Evolutionary conservation across 2,113 vertebrate genomes (phyloP).

Genomic region (Danionella cerebrum): DNA sequence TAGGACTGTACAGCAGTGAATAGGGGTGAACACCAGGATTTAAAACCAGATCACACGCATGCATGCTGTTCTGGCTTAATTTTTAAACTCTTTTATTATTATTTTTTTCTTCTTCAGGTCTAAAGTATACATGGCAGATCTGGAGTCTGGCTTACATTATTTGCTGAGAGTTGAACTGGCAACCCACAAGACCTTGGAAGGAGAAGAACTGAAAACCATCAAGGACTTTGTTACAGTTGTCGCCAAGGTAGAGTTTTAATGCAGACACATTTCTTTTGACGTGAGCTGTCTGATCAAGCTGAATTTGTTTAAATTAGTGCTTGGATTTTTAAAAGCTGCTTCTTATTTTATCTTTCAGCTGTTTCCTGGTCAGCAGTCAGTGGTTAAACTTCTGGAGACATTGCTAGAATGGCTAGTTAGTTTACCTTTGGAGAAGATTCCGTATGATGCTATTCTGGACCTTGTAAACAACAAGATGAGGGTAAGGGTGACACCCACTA

Average conservation of each 20-base stretch:
- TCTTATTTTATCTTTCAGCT: constrained; percentile 58
- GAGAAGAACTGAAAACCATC: constrained; percentile 77
- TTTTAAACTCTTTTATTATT: too few species aligned
- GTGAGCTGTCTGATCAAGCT: not conserved
- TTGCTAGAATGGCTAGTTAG: constrained; percentile 88
- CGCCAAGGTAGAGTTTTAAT: constrained; percentile 71
- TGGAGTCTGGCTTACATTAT: constrained; percentile 89
- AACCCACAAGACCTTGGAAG: constrained; percentile 72
- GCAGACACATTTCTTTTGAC: not conserved
- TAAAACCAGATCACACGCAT: too few species aligned
- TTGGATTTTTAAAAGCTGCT: not conserved
- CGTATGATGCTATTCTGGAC: constrained; percentile 85
- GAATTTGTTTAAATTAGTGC: not conserved
- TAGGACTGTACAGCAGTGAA: too few species aligned
- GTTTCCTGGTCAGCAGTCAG: constrained; percentile 78
- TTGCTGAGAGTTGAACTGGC: constrained; percentile 87
- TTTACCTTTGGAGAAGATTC: constrained; percentile 84
- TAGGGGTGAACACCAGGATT: too few species aligned
- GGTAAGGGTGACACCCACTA: constrained; percentile 58
- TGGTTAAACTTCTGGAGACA: constrained; percentile 83
- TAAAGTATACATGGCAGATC: constrained; percentile 79
- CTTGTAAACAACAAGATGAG: constrained; percentile 95
- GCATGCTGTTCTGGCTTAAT: too few species aligned
- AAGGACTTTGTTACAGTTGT: constrained; percentile 81
- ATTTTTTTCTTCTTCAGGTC: constrained; percentile 66